A percentile compares a stretch with the other conserved stretches of the same genome.
These are phyloP conservation scores for Temnothorax unifasciatus DNA, from an alignment of 2,888 invertebrate genomes.

Conservation along the genomic window DNA sequence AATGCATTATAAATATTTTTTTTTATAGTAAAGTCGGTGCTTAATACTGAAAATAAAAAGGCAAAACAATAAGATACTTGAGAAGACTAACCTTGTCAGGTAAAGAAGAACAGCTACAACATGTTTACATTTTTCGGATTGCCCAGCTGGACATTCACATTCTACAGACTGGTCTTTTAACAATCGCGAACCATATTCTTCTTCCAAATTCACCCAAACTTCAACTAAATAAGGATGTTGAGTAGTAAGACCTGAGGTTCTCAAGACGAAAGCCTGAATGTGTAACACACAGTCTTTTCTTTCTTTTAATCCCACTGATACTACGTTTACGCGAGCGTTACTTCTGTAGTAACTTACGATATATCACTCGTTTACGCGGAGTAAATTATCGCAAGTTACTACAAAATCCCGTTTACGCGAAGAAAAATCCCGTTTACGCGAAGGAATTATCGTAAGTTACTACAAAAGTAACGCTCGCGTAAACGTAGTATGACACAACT, in stretches of 20 bases:
- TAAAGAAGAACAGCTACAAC: not conserved
- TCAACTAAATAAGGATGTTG: not conserved
- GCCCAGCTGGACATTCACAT: not conserved
- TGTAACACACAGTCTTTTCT: not conserved
- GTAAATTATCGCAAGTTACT: too few relatives aligned
- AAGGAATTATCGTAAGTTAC: too few relatives aligned
- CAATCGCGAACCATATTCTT: not conserved
- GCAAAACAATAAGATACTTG: not conserved
- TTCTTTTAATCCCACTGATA: not conserved
- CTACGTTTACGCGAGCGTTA: too few relatives aligned
- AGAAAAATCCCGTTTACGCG: too few relatives aligned
- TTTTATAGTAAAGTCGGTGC: too few relatives aligned
- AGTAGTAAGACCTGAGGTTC: not conserved
- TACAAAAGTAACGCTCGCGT: too few relatives aligned
- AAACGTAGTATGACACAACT: too few relatives aligned
- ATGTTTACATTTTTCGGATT: constrained; percentile 1
- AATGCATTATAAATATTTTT: not conserved
- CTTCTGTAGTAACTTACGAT: too few relatives aligned
- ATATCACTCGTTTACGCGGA: too few relatives aligned
- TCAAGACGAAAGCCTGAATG: not conserved
- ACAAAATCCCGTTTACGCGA: too few relatives aligned
- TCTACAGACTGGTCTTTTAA: not conserved
- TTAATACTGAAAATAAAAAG: too few relatives aligned
- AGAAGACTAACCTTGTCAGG: not conserved
- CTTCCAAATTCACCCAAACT: not conserved